phyloP scores from a whole-genome alignment of 2,113 vertebrate genomes.

The Ochotona princeps region DNA sequence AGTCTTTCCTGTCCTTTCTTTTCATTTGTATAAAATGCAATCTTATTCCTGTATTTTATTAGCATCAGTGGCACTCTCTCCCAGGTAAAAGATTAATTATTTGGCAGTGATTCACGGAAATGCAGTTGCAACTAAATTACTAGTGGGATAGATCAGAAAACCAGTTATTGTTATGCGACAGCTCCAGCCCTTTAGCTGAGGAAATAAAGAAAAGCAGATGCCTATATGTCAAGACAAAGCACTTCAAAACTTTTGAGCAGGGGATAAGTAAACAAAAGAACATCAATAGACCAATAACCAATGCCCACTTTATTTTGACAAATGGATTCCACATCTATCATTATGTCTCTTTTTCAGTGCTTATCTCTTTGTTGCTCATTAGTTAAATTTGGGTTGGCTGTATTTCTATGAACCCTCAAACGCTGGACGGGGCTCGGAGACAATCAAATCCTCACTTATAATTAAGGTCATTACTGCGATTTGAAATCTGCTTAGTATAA shows the following conservation, averaged over 20 bases:
- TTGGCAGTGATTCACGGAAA: conserved; percentile 76
- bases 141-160: conserved; percentile 51
- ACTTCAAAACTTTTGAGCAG: neutral
- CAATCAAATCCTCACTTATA: conserved; percentile 50
- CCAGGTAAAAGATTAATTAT: conserved; percentile 84
- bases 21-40: conserved; percentile 59
- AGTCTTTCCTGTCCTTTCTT: conserved; percentile 63
- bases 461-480: conserved; percentile 73
- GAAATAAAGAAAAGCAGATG: conserved; percentile 65
- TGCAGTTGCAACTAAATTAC: conserved; percentile 76
- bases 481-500: neutral
- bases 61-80: conserved; percentile 75
- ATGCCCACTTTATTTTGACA: conserved; percentile 58
- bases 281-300: conserved; percentile 33
- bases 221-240: neutral
- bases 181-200: conserved; percentile 53
- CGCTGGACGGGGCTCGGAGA: neutral
- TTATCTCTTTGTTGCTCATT: conserved; percentile 64
- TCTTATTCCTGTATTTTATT: conserved; percentile 78
- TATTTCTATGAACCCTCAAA: conserved; percentile 56
- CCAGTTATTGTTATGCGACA: conserved; percentile 64
- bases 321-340: conserved; percentile 59
- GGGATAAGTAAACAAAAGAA: neutral
- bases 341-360: conserved; percentile 31
- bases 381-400: conserved; percentile 75